Base-by-base conservation (phyloP, 2,113 vertebrate genomes). In the Carettochelys insculpta region DNA sequence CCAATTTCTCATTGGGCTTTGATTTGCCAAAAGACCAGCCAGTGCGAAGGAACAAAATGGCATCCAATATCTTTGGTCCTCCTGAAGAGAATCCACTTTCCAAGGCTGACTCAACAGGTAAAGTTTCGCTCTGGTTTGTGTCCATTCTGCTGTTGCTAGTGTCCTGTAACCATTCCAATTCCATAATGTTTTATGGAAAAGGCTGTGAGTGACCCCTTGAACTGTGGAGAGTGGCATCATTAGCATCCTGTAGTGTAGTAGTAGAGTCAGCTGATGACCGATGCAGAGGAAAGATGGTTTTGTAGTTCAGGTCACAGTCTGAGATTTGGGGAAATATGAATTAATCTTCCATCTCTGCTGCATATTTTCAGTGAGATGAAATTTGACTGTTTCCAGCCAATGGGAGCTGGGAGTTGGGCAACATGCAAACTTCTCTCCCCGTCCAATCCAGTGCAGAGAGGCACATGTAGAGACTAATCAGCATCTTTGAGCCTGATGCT, bases 11-110 rank as follows among this genome's bases (percentile, higher is more conserved):
- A 12, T 94, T 99, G 89, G 99, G 99, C 29, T 98, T 98, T 79
- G 99, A 99, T 1, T 98, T 98, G 85, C 98, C 99, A 31, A 85
- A 98, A 97, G 97, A 98, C 75, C 93, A 98, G 24, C 98, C 98
- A 0, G 91, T 95, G 84, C 97, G 98, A 93, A 98, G 98, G 98
- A 98, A 99, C 97, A 99, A 98, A 95, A 99, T 99, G 98, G 99
- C 99, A 89, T 99, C 99, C 88, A 99, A 97, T 94, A 99, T 99
- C 97, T 99, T 99, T 80, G 99, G 98, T 61, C 98, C 99, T 92
- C 98, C 99, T 22, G 99, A 99, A 92, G 98, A 99, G 90, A 98
- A 97, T 48, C 98, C 98, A 27, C 98, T 97, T 38, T 97, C 98
- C 34, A 97, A 97, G 97, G 96, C 97, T 92, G 97, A 97, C 76